Base-by-base conservation (phyloP, 2,113 vertebrate species). In the Eubucco bourcierii region DNA sequence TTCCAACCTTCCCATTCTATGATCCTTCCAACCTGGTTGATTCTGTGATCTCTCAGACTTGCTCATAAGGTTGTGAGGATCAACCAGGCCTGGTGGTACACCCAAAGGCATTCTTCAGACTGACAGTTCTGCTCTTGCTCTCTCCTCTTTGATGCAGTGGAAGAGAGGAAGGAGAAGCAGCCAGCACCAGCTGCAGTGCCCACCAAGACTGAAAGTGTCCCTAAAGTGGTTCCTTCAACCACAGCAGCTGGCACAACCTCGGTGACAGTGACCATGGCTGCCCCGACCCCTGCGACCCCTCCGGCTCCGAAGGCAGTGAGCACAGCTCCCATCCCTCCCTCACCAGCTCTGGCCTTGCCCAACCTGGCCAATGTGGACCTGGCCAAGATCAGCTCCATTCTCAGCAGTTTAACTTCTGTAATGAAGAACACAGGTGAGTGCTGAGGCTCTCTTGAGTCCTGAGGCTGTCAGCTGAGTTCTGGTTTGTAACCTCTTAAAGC, bases 301-400 rank as follows among this genome's bases (percentile, higher is more conserved):
- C 65, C 96, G 0, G 87, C 95, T 10, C 94, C 97, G 0, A 97
- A 98, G 86, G 95, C 73, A 10, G 87, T 63, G n/a, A 96, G 71
- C 9, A 15, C 96, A 0, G 88, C 83, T 10, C 94, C 97, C 4
- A 41, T 96, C 34, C 58, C 97, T 12, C 87, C 96, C 0, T 77
- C 98, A 0, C 96, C 97, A 0, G 76, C 97, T 0, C 77, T 98
- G 7, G 96, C 97, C 6, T 72, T 99, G 95, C 99, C 98, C 67
- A 99, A 99, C 96, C 96, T 99, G 93, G 99, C 99, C 82, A 99
- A 99, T 24, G 99, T 99, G 94, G 99, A 99, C 97, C 96, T 99
- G 93, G 99, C 99, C 34, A 99, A 99, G 96, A 99, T 99, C 97
- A 99, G 99, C 97, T 99, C 99, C 88, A 99, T 99, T 68, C 98